These are phyloP conservation scores for Drosophila hamatofila DNA, from an alignment of 2,888 invertebrate species.

Conservation along the genomic window DNA sequence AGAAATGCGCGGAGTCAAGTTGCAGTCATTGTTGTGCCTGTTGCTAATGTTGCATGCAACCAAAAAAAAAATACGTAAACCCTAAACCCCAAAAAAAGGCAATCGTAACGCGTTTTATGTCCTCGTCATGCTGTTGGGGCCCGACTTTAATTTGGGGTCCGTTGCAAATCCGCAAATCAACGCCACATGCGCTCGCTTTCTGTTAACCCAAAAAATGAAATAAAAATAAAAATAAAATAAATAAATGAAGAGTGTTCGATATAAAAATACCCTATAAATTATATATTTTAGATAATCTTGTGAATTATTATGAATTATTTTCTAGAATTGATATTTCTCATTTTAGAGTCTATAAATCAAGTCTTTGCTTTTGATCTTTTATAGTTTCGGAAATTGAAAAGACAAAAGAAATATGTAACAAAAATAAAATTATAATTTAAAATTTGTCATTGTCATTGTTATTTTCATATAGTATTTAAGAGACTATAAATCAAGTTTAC, in stretches of 20 bases:
- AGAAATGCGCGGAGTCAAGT: constrained; percentile 12
- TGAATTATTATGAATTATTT: neutral
- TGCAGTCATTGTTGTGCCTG: constrained; percentile 38
- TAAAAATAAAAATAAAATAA: constrained; percentile 3
- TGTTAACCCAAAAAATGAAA: constrained; percentile 21
- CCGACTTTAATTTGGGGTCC: constrained; percentile 53
- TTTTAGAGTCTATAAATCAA: neutral
- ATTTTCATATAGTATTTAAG: neutral
- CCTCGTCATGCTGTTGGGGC: constrained; percentile 53
- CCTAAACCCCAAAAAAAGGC: constrained; percentile 6
- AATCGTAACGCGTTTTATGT: constrained; percentile 68
- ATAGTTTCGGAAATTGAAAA: neutral
- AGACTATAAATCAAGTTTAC: neutral
- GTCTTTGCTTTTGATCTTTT: neutral
- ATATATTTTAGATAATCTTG: too few relatives aligned
- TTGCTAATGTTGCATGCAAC: constrained; percentile 60
- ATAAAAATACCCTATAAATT: neutral
- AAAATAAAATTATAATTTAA: neutral
- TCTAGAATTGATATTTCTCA: neutral
- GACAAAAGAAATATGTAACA: neutral
- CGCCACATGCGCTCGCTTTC: constrained; percentile 55
- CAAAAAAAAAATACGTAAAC: constrained; percentile 37
- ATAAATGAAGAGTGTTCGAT: neutral
- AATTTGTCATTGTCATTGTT: neutral
- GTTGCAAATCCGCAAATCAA: constrained; percentile 64